phyloP scores from a whole-genome alignment of 2,888 invertebrate species.

The Napeogenes inachia region DNA sequence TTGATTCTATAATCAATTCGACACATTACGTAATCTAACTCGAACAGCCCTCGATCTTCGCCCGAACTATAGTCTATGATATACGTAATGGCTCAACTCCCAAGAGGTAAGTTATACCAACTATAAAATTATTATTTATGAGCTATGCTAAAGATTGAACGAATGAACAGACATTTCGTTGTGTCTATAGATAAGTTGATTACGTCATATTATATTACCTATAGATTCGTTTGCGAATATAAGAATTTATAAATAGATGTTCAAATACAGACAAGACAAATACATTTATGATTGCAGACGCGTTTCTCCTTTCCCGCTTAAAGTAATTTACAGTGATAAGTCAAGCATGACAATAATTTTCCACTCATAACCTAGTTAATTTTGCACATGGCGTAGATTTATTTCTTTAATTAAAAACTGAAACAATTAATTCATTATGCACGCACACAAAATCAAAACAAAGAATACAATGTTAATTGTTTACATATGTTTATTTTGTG shows the following conservation, averaged over 20 bases:
- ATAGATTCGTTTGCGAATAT: too few species aligned
- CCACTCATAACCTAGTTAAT: not conserved
- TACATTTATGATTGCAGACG: not conserved
- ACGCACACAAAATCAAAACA: not conserved
- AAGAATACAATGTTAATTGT: not conserved
- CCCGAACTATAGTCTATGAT: too few species aligned
- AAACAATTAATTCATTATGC: not conserved
- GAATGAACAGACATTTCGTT: too few species aligned
- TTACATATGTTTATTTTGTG: not conserved
- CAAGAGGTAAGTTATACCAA: too few species aligned
- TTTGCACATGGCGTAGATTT: not conserved
- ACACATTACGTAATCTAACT: too few species aligned
- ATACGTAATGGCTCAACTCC: too few species aligned
- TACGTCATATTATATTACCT: too few species aligned
- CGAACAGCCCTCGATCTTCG: too few species aligned
- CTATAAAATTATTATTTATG: too few species aligned
- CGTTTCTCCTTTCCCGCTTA: not conserved
- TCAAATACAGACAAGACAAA: slow-evolving; percentile 8
- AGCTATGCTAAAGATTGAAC: too few species aligned
- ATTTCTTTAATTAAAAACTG: not conserved
- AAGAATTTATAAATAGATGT: slow-evolving; percentile 3
- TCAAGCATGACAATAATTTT: slow-evolving; percentile 1
- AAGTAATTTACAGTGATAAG: not conserved
- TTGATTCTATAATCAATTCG: too few species aligned
- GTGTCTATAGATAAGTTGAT: too few species aligned